A percentile compares a stretch with the other conserved stretches of the same genome.
These are phyloP conservation scores for Hirudinaria manillensis DNA, from an alignment of 2,888 invertebrate genomes.

Conservation along the genomic window DNA sequence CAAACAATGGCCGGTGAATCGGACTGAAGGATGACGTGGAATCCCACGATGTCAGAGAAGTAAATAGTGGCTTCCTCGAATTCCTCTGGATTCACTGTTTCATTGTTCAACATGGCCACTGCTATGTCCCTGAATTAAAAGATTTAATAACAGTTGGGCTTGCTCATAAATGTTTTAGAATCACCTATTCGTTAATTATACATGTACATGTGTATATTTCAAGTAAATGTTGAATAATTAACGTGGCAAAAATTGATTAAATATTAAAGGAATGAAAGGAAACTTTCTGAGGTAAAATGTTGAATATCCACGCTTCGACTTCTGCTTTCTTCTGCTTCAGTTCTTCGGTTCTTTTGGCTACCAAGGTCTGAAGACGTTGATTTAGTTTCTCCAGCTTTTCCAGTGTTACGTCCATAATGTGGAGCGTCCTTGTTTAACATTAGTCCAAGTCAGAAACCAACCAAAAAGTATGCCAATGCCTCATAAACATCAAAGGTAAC, in stretches of 20 bases:
- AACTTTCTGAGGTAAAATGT: constrained; percentile 36
- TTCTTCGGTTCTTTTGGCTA: constrained; percentile 35
- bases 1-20: constrained; percentile 31
- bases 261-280: background rate
- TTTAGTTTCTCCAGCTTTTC: constrained; percentile 35
- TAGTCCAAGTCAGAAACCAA: background rate
- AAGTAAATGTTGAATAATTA: too few species aligned
- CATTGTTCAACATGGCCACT: constrained; percentile 21
- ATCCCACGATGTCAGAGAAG: constrained; percentile 38
- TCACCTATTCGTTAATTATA: too few species aligned
- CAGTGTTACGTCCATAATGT: constrained; percentile 37
- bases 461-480: too few species aligned
- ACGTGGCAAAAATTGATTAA: background rate
- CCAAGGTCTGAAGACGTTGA: constrained; percentile 33
- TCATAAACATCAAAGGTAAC: too few species aligned
- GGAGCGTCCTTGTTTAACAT: constrained; percentile 29
- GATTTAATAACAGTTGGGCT: background rate
- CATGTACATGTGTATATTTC: too few species aligned
- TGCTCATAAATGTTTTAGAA: background rate
- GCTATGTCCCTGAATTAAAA: constrained; percentile 24
- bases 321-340: constrained; percentile 36
- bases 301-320: constrained; percentile 35
- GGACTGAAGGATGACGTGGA: constrained; percentile 32
- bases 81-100: constrained; percentile 28
- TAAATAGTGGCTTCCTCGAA: constrained; percentile 33